phyloP scores from a whole-genome alignment of 2,797 vertebrate species.

The Sebastes reedi region DNA sequence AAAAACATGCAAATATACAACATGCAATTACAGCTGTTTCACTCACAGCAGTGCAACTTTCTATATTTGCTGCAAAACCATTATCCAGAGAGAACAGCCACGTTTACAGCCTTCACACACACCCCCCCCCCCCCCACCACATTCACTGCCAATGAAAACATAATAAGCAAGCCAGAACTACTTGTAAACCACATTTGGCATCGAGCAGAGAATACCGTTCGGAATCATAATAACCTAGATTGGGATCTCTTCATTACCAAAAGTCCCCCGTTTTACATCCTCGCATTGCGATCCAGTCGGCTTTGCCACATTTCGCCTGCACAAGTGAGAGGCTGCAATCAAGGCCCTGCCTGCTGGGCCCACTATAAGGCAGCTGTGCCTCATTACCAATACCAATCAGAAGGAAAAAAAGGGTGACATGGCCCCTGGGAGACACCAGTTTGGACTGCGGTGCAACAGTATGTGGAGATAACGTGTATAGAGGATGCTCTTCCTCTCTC shows the following conservation, averaged over 20 bases:
- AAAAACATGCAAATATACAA: background rate
- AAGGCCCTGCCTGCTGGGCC: slow-evolving; percentile 62
- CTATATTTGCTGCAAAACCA: slow-evolving; percentile 3
- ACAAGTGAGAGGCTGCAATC: slow-evolving; percentile 61
- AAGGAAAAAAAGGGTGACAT: slow-evolving; percentile 23
- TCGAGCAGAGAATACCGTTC: slow-evolving; percentile 3
- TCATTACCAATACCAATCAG: slow-evolving; percentile 76
- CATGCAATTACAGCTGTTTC: background rate
- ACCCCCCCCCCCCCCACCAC: background rate
- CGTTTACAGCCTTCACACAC: background rate
- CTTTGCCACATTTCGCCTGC: slow-evolving; percentile 47
- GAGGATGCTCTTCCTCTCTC: slow-evolving; percentile 17
- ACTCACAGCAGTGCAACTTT: background rate
- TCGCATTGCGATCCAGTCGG: slow-evolving; percentile 10
- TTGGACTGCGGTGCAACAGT: slow-evolving; percentile 30
- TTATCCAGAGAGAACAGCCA: slow-evolving; percentile 2
- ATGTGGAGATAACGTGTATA: slow-evolving; percentile 16
- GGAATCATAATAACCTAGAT: slow-evolving; percentile 41
- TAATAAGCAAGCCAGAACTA: slow-evolving; percentile 21
- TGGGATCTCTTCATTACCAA: slow-evolving; percentile 55
- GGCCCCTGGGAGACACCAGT: slow-evolving; percentile 47
- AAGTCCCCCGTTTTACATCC: slow-evolving; percentile 19
- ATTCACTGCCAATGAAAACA: slow-evolving; percentile 38
- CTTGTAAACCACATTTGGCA: slow-evolving; percentile 22
- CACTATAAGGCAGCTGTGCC: slow-evolving; percentile 65